Evolutionary conservation across 2,797 vertebrate species (phyloP).

Genomic region (Amazona ochrocephala): DNA sequence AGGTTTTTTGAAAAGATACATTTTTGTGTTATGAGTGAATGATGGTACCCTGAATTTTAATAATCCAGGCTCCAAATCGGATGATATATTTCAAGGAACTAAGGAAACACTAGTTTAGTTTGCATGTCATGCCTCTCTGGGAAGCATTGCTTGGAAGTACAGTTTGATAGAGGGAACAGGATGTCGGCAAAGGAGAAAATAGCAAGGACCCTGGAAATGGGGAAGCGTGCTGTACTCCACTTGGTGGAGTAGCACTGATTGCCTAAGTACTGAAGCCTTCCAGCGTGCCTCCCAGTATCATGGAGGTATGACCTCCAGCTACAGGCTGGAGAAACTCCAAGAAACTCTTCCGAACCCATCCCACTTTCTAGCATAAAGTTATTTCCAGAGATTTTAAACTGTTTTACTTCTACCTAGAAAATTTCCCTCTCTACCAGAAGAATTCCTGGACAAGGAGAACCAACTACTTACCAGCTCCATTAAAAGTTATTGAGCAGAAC

Average conservation of each 20-base stretch:
- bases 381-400: background rate
- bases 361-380: background rate
- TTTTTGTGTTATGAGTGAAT: background rate
- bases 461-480: background rate
- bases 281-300: background rate
- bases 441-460: background rate
- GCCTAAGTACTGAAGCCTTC: background rate
- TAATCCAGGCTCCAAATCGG: background rate
- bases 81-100: background rate
- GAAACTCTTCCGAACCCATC: background rate
- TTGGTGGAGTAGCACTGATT: background rate
- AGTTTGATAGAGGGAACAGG: background rate
- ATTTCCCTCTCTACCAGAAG: background rate
- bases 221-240: accelerated
- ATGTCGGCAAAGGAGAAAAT: background rate
- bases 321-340: background rate
- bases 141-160: background rate
- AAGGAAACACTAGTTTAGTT: background rate
- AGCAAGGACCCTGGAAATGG: accelerated
- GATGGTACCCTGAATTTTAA: background rate
- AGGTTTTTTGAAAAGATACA: accelerated
- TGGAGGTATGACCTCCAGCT: background rate
- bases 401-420: background rate
- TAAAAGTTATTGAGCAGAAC: background rate
- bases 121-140: background rate